Base-by-base conservation (phyloP, 2,888 invertebrate genomes). In the Eurois occulta region DNA sequence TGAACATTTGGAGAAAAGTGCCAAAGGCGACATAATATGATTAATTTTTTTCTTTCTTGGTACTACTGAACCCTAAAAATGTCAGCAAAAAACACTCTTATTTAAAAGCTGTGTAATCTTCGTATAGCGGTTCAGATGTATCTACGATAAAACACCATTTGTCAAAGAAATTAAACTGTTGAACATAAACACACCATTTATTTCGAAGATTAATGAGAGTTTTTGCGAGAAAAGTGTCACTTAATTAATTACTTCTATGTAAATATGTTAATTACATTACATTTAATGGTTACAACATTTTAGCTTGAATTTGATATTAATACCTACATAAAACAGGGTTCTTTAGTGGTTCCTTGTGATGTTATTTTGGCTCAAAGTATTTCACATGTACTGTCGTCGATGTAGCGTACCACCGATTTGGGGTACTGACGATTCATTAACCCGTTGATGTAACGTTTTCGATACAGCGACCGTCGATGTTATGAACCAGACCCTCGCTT, bases 241-340 rank as follows among this genome's bases (percentile, higher is more conserved):
- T 46, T 68, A 52, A 75, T 80, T 69, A 68, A 72, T 78, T 60
- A 78, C 4, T 72, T 72, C 16, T 60, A 43, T 69, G 81, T 84
- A 84, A 83, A 84, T 78, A 81, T 83, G 84, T 48, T 71, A 83
- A 72, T 78, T 78, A 83, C 67, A 78, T 68, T 55, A 78, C 4
- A 77, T 78, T 81, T 78, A 78, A 77, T 80, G 48, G 16, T 32
- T 16, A 16, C 24, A 46, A 46, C 28, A 52, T 58, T 43, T n/a
- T 48, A 41, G 35, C 35, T 68, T 48, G 4, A 64, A 16, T 55
- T 71, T 62, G 38, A 83, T 71, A 55, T 35, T 58, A 58, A 58
- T 65, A 13, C 24, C 24, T 43, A 41, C 7, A 7, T 28, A 52
- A 16, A 35, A 55, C 62, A 46, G 46, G 35, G 38, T 58, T 58